Base-by-base conservation (phyloP, 2,888 invertebrate species). In the Trachelus iudaicus region DNA sequence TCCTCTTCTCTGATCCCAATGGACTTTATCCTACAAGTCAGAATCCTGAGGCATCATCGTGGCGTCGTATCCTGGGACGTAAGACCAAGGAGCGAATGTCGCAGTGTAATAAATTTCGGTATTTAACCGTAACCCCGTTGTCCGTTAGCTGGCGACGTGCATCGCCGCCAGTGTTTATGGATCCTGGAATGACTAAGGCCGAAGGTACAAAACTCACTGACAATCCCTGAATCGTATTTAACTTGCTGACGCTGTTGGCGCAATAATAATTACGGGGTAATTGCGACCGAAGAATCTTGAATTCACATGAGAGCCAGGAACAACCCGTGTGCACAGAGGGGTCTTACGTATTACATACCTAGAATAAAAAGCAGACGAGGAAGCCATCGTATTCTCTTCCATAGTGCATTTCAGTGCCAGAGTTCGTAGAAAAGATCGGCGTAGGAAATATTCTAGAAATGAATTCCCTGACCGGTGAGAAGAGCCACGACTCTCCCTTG, bases 191-290 rank as follows among this genome's bases (percentile, higher is more conserved):
- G 79, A 79, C 76, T 75, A 74, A 68, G 78, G 75, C 74, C 73
- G 73, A 76, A 37, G 69, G 34, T 69, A 73, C 75, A 34, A 74
- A 74, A 69, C 73, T 75, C 23, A 30, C 56, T 75, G 31, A 40
- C 73, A 69, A 73, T 76, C 77, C 79, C 69, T 79, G 74, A 74
- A 74, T 74, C 74, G 34, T 40, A 74, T 74, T 74, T 74, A 74
- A 34, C 74, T 74, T 30, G 74, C 74, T 74, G 74, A 34, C 74
- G 81, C 81, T 82, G 79, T 84, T 83, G 80, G 81, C 78, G 80
- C 82, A 81, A 83, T 81, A 85, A 85, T 84, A 84, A 86, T 82
- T 82, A 81, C 82, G 77, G 76, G 76, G 80, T 83, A 83, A 86
- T 84, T 85, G 80, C 79, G 74, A 23, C 77, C 69, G 75, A 81